Evolutionary conservation across 2,113 vertebrate species (phyloP), one percentile per base, ranked within the genome.

Genomic region (Caretta caretta): DNA sequence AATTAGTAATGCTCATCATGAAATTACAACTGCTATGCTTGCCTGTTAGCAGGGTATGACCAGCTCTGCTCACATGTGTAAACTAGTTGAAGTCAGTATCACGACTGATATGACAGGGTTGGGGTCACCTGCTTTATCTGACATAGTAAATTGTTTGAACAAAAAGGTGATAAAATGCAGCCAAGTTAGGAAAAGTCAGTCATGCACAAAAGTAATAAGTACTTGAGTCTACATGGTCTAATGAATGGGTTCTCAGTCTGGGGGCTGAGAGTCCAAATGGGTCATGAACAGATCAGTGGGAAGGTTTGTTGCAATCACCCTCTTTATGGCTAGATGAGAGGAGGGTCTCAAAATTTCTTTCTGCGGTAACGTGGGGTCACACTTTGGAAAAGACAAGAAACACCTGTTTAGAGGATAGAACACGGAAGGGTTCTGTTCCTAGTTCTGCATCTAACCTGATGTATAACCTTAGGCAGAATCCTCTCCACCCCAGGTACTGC

Each of bases 81-180:
- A 82, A 95, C 59, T 93, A 69, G 83, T 84, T 93, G 83, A 94
- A 96, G 91, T 93, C 89, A 89, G 85, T 94, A 57, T 88, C 95
- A 89, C 50, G 90, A 72, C 78, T 90, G 29, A n/a, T 81, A 11
- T 93, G 87, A 96, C 92, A 96, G 6, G 48, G 20, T 80, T 76
- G n/a, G 2, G 22, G 72, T 38, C 72, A 76, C 22, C n/a, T 76
- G 38, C 38, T 97, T 97, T 96, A 93, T 88, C 80, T 82, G 42
- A 48, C 75, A 38, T 25, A 86, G 83, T 65, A 94, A 29, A 16
- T 85, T 31, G 89, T 96, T 93, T 89, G 50, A 87, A 92, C 31
- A 46, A 91, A 65, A 94, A 93, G 57, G n/a, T 89, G 88, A 89
- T 48, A 90, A 94, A 95, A 75, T 3, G 7, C 19, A 90, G 84